Percentiles rank a stretch among this genome's conserved stretches.
Evolutionary conservation across 2,888 invertebrate species (phyloP).

Genomic region (Leptura quadrifasciata): DNA sequence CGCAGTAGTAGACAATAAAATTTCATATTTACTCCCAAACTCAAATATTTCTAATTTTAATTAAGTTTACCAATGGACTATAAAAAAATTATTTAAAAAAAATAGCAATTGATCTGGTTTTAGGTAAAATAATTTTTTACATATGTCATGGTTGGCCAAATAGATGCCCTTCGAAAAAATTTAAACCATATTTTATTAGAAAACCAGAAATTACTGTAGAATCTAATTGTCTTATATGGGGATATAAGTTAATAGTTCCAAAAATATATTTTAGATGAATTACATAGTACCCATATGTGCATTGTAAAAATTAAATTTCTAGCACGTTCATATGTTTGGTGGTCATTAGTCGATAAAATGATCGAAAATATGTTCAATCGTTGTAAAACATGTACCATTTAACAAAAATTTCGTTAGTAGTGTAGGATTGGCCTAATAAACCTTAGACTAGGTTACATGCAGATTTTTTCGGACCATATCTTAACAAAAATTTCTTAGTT

Average conservation of each 20-base stretch:
- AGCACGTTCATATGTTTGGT: slow-evolving; percentile 38
- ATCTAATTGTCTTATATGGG: slow-evolving; percentile 37
- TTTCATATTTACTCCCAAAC: not conserved
- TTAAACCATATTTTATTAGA: slow-evolving; percentile 23
- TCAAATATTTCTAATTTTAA: slow-evolving; percentile 5
- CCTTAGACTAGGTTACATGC: slow-evolving; percentile 36
- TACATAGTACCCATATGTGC: slow-evolving; percentile 20
- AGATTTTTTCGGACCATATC: slow-evolving; percentile 29
- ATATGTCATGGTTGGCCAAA: slow-evolving; percentile 35
- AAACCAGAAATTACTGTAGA: slow-evolving; percentile 35
- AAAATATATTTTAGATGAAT: slow-evolving; percentile 18
- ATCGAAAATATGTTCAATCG: no score
- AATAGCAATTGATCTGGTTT: slow-evolving; percentile 19
- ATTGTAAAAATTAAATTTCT: slow-evolving; percentile 37
- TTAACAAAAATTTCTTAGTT: not conserved
- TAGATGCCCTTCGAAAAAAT: slow-evolving; percentile 2
- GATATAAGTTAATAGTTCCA: slow-evolving; percentile 32
- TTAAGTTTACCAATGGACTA: slow-evolving; percentile 16
- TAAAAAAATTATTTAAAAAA: slow-evolving; percentile 2
- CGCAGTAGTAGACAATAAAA: no score
- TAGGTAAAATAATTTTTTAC: slow-evolving; percentile 31
- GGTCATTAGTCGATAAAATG: no score
- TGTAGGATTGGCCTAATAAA: no score
- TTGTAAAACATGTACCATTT: slow-evolving; percentile 31
- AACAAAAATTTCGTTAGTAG: slow-evolving; percentile 17